A percentile compares a stretch with the other conserved stretches of the same genome.
Conservation (phyloP, 1,140 invertebrate genomes). For the Cydia splendana region DNA sequence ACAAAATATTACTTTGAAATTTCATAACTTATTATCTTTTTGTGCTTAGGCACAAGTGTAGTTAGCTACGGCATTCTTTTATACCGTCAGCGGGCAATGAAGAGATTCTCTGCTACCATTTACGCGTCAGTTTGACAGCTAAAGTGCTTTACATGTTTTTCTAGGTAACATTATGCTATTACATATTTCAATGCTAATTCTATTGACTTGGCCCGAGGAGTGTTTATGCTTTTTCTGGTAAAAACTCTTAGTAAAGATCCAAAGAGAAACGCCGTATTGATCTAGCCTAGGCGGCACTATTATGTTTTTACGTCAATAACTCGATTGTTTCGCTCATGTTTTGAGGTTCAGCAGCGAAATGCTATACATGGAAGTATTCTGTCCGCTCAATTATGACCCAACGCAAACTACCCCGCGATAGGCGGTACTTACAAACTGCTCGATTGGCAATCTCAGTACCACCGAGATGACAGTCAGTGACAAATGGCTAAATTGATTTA, state of each 20-base stretch:
- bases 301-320: not conserved
- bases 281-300: not conserved
- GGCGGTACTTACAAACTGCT: no score
- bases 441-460: no score
- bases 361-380: no score
- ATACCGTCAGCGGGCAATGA: not conserved
- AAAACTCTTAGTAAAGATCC: not conserved
- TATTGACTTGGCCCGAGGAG: slow-evolving; percentile 3
- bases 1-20: not conserved
- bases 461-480: no score
- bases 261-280: not conserved
- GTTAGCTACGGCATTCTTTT: not conserved
- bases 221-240: not conserved
- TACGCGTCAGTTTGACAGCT: slow-evolving; percentile 24
- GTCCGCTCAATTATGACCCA: no score
- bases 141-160: slow-evolving; percentile 27
- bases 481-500: no score
- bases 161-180: slow-evolving; percentile 13
- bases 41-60: no score
- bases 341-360: no score
- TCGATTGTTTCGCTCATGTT: not conserved
- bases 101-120: slow-evolving; percentile 14
- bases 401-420: no score
- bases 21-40: not conserved
- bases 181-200: slow-evolving; percentile 21